phyloP scores from a whole-genome alignment of 2,797 vertebrate species.

The Varecia variegata region DNA sequence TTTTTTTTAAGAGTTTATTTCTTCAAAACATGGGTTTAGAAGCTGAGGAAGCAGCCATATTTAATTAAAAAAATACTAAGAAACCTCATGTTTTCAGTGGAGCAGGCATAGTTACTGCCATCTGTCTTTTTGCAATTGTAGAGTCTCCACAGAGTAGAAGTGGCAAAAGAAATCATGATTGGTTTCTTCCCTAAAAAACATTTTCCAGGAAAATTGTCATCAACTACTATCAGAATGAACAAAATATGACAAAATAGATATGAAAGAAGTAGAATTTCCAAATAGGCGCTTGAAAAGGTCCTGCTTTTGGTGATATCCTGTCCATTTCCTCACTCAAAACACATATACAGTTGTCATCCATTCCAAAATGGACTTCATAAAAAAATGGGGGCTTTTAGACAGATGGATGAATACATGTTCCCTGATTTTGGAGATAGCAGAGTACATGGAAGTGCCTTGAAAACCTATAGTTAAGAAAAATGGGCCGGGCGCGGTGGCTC shows the following conservation, averaged over 20 bases:
- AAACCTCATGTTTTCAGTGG: constrained; percentile 56
- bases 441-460: constrained; percentile 39
- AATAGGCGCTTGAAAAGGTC: background rate
- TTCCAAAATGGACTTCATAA: constrained; percentile 32
- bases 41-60: constrained; percentile 56
- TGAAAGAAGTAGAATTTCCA: constrained; percentile 55
- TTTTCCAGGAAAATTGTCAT: constrained; percentile 68
- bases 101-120: background rate
- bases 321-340: constrained; percentile 46
- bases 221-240: constrained; percentile 7
- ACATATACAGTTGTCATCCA: background rate
- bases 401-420: constrained; percentile 1
- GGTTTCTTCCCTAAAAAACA: constrained; percentile 71
- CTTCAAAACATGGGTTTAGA: constrained; percentile 59
- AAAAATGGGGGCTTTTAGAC: background rate
- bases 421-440: constrained; percentile 11
- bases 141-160: constrained; percentile 53
- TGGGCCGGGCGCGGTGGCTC: too few relatives aligned
- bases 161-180: constrained; percentile 30
- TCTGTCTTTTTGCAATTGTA: constrained; percentile 63
- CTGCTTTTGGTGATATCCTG: constrained; percentile 50
- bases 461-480: constrained; percentile 48
- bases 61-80: constrained; percentile 68
- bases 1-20: constrained; percentile 69
- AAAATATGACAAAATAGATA: constrained; percentile 45